Base-by-base conservation (phyloP, 2,797 vertebrate species). In the Onychomys torridus region DNA sequence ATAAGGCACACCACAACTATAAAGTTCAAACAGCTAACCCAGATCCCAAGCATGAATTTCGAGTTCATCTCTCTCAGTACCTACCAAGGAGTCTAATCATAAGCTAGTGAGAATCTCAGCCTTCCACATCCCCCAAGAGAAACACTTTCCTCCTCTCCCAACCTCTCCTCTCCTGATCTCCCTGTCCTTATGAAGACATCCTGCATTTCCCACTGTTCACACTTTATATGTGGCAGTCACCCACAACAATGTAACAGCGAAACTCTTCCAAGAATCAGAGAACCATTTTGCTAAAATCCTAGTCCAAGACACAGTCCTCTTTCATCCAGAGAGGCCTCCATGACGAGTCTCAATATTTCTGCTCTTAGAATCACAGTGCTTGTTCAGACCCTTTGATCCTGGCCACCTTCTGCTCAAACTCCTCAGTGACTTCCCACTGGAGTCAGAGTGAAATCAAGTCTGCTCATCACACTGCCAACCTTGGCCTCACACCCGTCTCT, bases 241-340 rank as follows among this genome's bases (percentile, higher is more conserved):
- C 23, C 55, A 37, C 5, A 85, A 4, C 49, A 94, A 27, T 14
- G 3, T 52, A 95, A 85, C 16, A 55, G 21, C 23, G 89, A 89
- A 94, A 61, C 23, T 85, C 73, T 90, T 96, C 93, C n/a, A 84
- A 89, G 49, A 71, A 73, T 84, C 57, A 55, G 11, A 40, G 5
- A 1, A 65, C 6, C 8, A 84, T 9, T 63, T 29, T 32, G 13
- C 1, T 46, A 29, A 83, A 81, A 71, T 76, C 40, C 52, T 82
- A 34, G n/a, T 67, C 46, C 73, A 81, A 29, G 23, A 1, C 65
- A 83, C 21, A 86, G 17, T 21, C 23, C 29, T 43, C 7, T 85
- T 52, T 73, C 40, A 46, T 5, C 10, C n/a, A 25, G 7, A 95
- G 73, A 21, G 52, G 21, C 9, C 52, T 90, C 57, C 29, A 61